Conservation (phyloP, 2,797 vertebrate species). For the Apodemus agrarius region DNA sequence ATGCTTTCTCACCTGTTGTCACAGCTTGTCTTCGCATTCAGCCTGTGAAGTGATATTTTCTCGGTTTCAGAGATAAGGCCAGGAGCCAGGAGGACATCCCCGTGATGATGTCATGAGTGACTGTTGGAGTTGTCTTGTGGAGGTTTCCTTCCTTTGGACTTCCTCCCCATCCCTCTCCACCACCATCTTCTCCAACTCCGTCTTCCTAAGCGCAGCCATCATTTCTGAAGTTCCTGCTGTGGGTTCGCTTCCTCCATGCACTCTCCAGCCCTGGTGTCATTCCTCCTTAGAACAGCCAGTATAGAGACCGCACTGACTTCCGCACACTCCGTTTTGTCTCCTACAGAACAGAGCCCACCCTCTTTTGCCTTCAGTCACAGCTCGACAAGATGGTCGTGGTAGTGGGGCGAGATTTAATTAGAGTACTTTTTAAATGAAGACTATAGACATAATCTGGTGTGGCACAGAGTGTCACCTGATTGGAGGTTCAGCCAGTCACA, state of each 20-base stretch:
- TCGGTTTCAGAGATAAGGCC: neutral
- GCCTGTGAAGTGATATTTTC: neutral
- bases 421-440: neutral
- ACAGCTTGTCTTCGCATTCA: neutral
- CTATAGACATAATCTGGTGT: neutral
- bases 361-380: neutral
- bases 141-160: neutral
- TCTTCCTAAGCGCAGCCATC: neutral
- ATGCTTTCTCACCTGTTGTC: neutral
- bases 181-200: neutral
- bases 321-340: neutral
- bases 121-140: neutral
- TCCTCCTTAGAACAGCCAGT: neutral
- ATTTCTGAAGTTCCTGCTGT: neutral
- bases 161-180: too few species aligned
- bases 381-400: neutral
- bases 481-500: neutral
- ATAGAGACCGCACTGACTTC: neutral
- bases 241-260: neutral
- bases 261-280: neutral
- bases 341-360: neutral
- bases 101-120: neutral
- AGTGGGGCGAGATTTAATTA: neutral
- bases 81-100: neutral
- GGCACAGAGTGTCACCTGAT: neutral